Conservation (phyloP, 1,140 invertebrate genomes). For the Triops longicaudatus region DNA sequence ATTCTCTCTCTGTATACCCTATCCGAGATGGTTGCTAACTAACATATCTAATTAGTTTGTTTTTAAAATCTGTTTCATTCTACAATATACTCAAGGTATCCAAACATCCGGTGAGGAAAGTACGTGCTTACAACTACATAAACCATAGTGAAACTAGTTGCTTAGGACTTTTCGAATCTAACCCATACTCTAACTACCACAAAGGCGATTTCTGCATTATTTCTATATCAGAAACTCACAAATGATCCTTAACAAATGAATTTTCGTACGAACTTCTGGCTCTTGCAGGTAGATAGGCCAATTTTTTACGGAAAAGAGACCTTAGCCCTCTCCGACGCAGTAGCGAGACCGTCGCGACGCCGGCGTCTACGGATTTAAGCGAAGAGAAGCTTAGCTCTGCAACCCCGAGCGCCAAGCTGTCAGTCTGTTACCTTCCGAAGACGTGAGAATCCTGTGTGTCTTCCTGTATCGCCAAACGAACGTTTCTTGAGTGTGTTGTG, state of each 20-base stretch:
- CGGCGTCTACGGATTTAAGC: slow-evolving; percentile 6
- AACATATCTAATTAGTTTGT: no score
- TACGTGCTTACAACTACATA: no score
- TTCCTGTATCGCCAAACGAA: background rate
- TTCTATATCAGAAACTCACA: no score
- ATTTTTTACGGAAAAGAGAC: background rate
- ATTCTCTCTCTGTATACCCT: no score
- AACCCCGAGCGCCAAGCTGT: background rate
- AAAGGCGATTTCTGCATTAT: no score
- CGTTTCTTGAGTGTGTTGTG: background rate
- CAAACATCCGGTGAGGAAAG: no score
- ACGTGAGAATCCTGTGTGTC: background rate
- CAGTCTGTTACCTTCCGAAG: slow-evolving; percentile 1
- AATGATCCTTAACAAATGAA: background rate
- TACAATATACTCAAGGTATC: no score
- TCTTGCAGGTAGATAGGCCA: background rate
- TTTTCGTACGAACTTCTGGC: background rate
- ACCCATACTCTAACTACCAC: no score
- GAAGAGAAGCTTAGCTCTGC: background rate
- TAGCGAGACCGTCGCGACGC: slow-evolving; percentile 4
- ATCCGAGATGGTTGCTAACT: no score
- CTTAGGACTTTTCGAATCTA: no score
- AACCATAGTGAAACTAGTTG: no score
- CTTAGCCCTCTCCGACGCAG: background rate
- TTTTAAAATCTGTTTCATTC: no score